phyloP scores from a whole-genome alignment of 1,140 invertebrate genomes.

The Prorops nasuta region DNA sequence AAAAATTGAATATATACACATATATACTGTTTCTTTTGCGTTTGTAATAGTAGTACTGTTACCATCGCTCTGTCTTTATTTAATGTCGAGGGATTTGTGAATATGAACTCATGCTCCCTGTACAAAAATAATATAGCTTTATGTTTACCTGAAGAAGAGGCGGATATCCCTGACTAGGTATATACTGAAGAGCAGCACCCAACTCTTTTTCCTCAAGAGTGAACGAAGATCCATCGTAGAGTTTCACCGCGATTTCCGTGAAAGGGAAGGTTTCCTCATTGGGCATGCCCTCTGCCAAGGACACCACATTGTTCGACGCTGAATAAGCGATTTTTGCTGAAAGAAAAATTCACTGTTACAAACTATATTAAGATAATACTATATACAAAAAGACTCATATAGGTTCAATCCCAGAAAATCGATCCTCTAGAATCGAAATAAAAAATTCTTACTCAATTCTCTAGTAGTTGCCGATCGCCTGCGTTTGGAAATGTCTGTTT shows the following conservation, averaged over 20 bases:
- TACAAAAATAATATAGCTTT: too few species aligned
- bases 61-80: too few species aligned
- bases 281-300: conserved; percentile 75
- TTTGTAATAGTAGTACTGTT: too few species aligned
- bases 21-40: too few species aligned
- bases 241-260: conserved; percentile 62
- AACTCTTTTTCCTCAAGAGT: conserved; percentile 62
- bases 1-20: too few species aligned
- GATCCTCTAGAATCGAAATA: too few species aligned
- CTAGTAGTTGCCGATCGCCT: conserved; percentile 43
- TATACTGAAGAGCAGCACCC: conserved; percentile 68
- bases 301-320: conserved; percentile 66
- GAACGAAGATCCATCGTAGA: conserved; percentile 62
- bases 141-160: conserved; percentile 58
- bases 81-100: too few species aligned
- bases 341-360: conserved; percentile 30
- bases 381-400: neutral
- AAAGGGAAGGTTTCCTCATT: conserved; percentile 77
- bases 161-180: conserved; percentile 72
- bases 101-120: too few species aligned
- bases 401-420: too few species aligned
- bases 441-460: conserved; percentile 46
- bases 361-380: neutral
- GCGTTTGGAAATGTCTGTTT: conserved; percentile 41
- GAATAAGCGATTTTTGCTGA: conserved; percentile 67